phyloP scores from a whole-genome alignment of 2,797 vertebrate genomes.

The Centroberyx gerrardi region DNA sequence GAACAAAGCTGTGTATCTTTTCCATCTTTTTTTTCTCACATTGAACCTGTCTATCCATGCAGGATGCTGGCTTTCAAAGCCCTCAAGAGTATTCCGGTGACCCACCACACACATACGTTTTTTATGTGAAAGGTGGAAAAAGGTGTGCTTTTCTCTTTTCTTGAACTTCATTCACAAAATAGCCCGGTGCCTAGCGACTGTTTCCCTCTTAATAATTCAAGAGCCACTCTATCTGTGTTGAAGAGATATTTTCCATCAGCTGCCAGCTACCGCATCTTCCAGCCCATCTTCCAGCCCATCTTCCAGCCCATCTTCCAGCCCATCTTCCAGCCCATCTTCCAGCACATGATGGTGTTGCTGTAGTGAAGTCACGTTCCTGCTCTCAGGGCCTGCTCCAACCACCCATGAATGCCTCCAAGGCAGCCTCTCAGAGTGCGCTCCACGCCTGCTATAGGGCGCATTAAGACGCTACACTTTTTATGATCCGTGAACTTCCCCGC shows the following conservation, averaged over 20 bases:
- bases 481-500: conserved; percentile 62
- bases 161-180: conserved; percentile 70
- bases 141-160: conserved; percentile 42
- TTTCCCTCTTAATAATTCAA: conserved; percentile 78
- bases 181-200: conserved; percentile 1
- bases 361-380: conserved; percentile 45
- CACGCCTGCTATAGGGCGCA: conserved; percentile 49
- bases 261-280: conserved; percentile 41
- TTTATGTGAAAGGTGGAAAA: conserved; percentile 51
- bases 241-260: conserved; percentile 61
- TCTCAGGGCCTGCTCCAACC: conserved; percentile 57
- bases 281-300: conserved; percentile 53
- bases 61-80: conserved; percentile 73
- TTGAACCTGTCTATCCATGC: conserved; percentile 64
- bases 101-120: conserved; percentile 32
- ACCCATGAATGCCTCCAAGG: conserved; percentile 57
- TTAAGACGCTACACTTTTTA: conserved; percentile 62
- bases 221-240: conserved; percentile 51
- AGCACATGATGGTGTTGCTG: conserved; percentile 38
- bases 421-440: conserved; percentile 56
- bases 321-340: conserved; percentile 43
- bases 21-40: conserved; percentile 64
- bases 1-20: conserved; percentile 36
- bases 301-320: conserved; percentile 36
- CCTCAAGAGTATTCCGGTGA: conserved; percentile 47